Base-by-base conservation (phyloP, 2,113 vertebrate species). In the Caretta caretta region DNA sequence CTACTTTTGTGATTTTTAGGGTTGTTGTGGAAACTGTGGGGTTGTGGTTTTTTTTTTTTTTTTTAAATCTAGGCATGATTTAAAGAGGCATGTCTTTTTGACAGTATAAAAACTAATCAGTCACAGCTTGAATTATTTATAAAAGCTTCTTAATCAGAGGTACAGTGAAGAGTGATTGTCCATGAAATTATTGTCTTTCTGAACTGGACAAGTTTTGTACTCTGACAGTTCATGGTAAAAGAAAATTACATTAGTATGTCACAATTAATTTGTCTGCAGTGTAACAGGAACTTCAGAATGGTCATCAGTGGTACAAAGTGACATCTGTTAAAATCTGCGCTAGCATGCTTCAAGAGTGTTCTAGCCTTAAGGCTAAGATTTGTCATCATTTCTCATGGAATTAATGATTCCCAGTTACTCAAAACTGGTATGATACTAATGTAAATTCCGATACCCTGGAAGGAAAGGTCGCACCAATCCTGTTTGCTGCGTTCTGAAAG, bases 121-220 rank as follows among this genome's bases (percentile, higher is more conserved):
- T 69, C 17, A 49, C 1, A 48, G 65, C 4, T 69, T 92, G 53
- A 85, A 84, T 91, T 97, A 93, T 95, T 94, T 51, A 85, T 91
- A 94, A 91, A 91, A 83, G 2, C 59, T 82, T 56, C 16, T 50
- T 79, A 79, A 91, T 59, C 84, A 92, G 81, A 84, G 1, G 22
- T 50, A 87, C 13, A 75, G 3, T 89, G 93, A 87, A 88, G 22
- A 95, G 83, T 80, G 57, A 72, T 11, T 84, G 38, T 19, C 4
- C 51, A 25, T 54, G 54, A 90, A 50, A 3, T 12, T 54, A 84
- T 42, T 87, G 12, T 13, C 94, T 96, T 82, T 88, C 85, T 83
- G 81, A 93, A 80, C 42, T 78, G n/a, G n/a, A 27, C 9, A 83
- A 42, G 2, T 75, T 75, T 87, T 90, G 48, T 85, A 90, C 6